Base-by-base conservation (phyloP, 2,888 invertebrate species). In the Cheilosia soror region DNA sequence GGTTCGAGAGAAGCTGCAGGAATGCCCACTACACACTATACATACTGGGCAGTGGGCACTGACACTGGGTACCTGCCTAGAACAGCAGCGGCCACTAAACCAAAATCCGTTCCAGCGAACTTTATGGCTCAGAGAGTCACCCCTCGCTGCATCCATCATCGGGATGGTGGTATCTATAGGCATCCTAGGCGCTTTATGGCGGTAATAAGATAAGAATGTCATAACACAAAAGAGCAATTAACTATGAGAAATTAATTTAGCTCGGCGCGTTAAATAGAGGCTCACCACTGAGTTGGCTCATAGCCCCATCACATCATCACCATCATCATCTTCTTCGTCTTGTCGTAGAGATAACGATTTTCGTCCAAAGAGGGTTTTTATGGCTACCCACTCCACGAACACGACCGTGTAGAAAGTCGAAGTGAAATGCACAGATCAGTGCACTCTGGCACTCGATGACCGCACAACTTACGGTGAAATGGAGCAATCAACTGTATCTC, bases 181-280 rank as follows among this genome's bases (percentile, higher is more conserved):
- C 20, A 20, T 20, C 20, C 20, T 2, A 20, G 57, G 62, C 55
- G 65, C 47, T 89, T 89, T 89, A 89, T 88, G 85, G 66, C 85
- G 71, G 87, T 75, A 88, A 87, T 88, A 88, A 88, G 89, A 90
- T 89, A 88, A 88, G 88, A 89, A 88, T 89, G 89, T 89, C 90
- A 89, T 89, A 89, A 90, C 89, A 89, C 89, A 89, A 88, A 89
- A 89, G 87, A 87, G 87, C 90, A 89, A 90, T 89, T 90, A 90
- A 89, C 88, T 89, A 85, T 85, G 87, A 88, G 87, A 88, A 89
- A 88, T 88, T 87, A 88, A 88, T 87, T 73, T 69, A 77, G 81
- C 76, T 85, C 71, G 62, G 42, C 71, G 79, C 73, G 79, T 72
- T 72, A 82, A 72, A 77, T 77, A 82, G 81, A 77, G 60, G 60